Evolutionary conservation across 1,140 invertebrate genomes (phyloP).

Genomic region (Ceratina japonica): DNA sequence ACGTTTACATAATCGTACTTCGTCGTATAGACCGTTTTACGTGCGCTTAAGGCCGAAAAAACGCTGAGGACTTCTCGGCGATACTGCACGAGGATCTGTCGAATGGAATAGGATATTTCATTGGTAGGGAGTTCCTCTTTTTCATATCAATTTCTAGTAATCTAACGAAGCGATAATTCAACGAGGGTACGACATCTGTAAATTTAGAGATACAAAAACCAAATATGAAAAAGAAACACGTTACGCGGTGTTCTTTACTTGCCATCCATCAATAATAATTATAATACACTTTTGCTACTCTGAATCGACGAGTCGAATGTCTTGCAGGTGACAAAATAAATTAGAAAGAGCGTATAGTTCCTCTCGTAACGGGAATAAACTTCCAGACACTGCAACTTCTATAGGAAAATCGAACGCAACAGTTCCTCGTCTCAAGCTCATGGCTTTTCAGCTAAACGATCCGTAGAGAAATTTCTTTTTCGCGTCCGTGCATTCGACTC

Average conservation of each 20-base stretch:
- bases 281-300: conserved; percentile 43
- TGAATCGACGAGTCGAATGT: conserved; percentile 35
- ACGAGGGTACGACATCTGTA: conserved; percentile 1
- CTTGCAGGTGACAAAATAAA: not conserved
- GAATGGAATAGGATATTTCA: conserved; percentile 26
- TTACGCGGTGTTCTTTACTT: conserved; percentile 15
- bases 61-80: conserved; percentile 9
- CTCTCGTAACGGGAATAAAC: not conserved
- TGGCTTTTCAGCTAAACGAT: no score
- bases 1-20: not conserved
- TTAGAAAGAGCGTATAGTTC: not conserved
- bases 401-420: not conserved
- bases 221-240: not conserved
- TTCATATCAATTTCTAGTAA: conserved; percentile 56
- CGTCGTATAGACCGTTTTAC: conserved; percentile 12
- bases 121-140: conserved; percentile 23
- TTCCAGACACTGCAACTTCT: not conserved
- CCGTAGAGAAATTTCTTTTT: not conserved
- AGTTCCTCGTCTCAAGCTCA: conserved; percentile 10
- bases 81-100: conserved; percentile 41
- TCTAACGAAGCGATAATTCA: conserved; percentile 22
- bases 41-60: conserved; percentile 21
- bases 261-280: conserved; percentile 20
- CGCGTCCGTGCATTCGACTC: conserved; percentile 13
- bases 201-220: conserved; percentile 5